phyloP scores from a whole-genome alignment of 2,113 vertebrate species.

The zebrafish (Danio rerio) region GRCz12tu NC_133197.1:22653001-22653500 shows the following conservation, averaged over 20 bases:
- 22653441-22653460: too few species aligned
- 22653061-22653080: slow-evolving; percentile 69
- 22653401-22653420: neutral
- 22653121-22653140: slow-evolving; percentile 63
- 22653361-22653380: too few species aligned
- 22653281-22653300: slow-evolving; percentile 15
- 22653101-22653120: slow-evolving; percentile 34
- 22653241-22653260: neutral
- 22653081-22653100: slow-evolving; percentile 57
- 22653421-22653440: too few species aligned
- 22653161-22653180: slow-evolving; percentile 53
- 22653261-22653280: slow-evolving; percentile 29
- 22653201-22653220: slow-evolving; percentile 13
- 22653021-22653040: slow-evolving; percentile 57
- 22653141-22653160: slow-evolving; percentile 56
- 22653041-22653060: slow-evolving; percentile 61
- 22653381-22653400: neutral
- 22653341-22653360: neutral
- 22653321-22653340: neutral
- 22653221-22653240: slow-evolving; percentile 21
- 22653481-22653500: too few species aligned
- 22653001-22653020: slow-evolving; percentile 78
- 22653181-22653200: slow-evolving; percentile 51
- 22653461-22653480: too few species aligned
- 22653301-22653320: neutral